phyloP scores from a whole-genome alignment of 2,888 invertebrate species.

The Pomacea canaliculata region DNA sequence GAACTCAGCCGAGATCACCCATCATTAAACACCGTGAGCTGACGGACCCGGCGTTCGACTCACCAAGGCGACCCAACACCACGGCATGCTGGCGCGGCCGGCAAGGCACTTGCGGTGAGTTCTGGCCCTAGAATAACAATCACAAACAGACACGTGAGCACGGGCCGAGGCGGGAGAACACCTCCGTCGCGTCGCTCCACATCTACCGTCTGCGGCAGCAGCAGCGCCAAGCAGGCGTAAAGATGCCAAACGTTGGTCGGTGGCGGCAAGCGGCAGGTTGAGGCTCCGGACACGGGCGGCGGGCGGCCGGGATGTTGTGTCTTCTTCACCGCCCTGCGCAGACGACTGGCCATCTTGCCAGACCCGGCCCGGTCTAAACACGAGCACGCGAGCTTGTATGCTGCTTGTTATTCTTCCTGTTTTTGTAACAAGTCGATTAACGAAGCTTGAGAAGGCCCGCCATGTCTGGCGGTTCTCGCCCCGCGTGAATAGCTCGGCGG shows the following conservation, averaged over 20 bases:
- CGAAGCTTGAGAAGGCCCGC: background rate
- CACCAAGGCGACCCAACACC: too few species aligned
- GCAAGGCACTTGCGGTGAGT: background rate
- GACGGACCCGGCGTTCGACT: too few species aligned
- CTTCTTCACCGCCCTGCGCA: background rate
- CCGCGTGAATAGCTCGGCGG: background rate
- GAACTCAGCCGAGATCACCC: too few species aligned
- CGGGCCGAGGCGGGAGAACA: background rate
- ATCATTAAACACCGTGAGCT: too few species aligned
- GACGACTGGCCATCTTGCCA: background rate
- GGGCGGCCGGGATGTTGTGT: constrained; percentile 7
- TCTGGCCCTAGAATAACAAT: background rate
- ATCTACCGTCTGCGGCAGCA: background rate
- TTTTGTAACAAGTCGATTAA: background rate
- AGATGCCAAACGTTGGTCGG: background rate
- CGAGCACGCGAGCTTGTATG: background rate
- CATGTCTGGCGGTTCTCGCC: background rate
- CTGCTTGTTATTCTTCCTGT: constrained; percentile 2
- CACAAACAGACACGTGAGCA: background rate
- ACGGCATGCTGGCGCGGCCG: too few species aligned
- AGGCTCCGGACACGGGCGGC: background rate
- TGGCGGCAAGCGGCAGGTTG: too few species aligned
- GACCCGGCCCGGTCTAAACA: background rate
- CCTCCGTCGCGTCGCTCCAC: background rate
- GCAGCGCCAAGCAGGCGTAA: background rate